Percentiles rank a stretch among this genome's conserved stretches.
These are phyloP conservation scores for Drosophila auraria DNA, from an alignment of 1,140 invertebrate species.

Conservation along the genomic window DNA sequence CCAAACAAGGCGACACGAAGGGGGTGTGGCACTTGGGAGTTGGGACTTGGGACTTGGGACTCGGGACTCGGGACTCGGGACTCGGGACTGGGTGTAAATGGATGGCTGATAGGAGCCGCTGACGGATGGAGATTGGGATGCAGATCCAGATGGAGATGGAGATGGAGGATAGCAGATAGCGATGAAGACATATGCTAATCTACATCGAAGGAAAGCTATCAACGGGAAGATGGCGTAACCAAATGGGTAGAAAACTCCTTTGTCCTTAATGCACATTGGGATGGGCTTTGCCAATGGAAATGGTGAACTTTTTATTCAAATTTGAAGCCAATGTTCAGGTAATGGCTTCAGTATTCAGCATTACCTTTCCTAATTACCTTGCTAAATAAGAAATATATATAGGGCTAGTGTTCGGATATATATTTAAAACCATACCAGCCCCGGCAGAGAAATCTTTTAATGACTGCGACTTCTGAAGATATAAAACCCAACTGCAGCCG, in stretches of 20 bases:
- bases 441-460: slow-evolving; percentile 2
- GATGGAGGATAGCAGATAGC: slow-evolving; percentile 18
- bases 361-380: too few relatives aligned
- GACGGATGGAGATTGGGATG: slow-evolving; percentile 24
- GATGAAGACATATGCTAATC: slow-evolving; percentile 54
- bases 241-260: slow-evolving; percentile 38
- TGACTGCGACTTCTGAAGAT: slow-evolving; percentile 9
- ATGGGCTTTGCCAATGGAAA: slow-evolving; percentile 17
- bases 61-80: slow-evolving; percentile 20
- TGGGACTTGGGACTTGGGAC: slow-evolving; percentile 26
- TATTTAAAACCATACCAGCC: too few relatives aligned
- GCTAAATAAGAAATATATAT: too few relatives aligned
- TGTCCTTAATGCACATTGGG: slow-evolving; percentile 29
- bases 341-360: too few relatives aligned
- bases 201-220: slow-evolving; percentile 23
- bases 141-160: background rate
- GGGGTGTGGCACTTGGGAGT: slow-evolving; percentile 30
- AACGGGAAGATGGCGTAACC: slow-evolving; percentile 27
- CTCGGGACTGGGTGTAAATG: slow-evolving; percentile 38
- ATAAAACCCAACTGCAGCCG: background rate
- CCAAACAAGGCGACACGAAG: slow-evolving; percentile 44
- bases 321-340: background rate
- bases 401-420: too few relatives aligned
- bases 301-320: background rate
- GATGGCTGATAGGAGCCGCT: slow-evolving; percentile 44